Evolutionary conservation across 2,113 vertebrate genomes (phyloP), one percentile per base, ranked within the genome.

Genomic region (Crotalus helleri): DNA sequence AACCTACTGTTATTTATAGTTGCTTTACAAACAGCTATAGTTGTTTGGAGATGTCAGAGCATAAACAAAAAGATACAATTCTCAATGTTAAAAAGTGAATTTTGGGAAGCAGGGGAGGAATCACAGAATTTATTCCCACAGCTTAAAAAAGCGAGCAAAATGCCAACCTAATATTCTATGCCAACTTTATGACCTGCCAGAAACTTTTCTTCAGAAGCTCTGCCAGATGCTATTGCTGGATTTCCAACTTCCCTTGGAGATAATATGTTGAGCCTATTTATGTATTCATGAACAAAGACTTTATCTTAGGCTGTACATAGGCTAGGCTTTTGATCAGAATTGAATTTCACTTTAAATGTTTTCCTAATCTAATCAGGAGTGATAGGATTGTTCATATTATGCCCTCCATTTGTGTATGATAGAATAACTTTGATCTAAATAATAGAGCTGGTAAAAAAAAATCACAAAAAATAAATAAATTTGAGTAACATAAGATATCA

Each of bases 191-290:
- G 88, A 89, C 57, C 24, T 11, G 92, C 91, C 95, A 95, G 92
- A 4, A 90, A 9, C 69, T 90, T 7, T 91, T 69, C 95, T 64
- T 94, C 85, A 97, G 95, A 96, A 96, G 95, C 86, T 88, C 49
- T 96, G 96, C 96, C 96, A 96, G 91, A 53, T 33, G 3, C 93
- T 93, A 89, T 93, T 94, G 95, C 93, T 24, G 0, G 46, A 90
- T 91, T 93, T 96, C 13, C 54, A 85, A 90, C 89, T 94, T 96
- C n/a, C 81, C 92, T 94, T 0, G 0, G 59, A 93, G 91, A 95
- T 91, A 39, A 81, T 90, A 94, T 93, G 91, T 90, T 90, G 91
- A 46, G 33, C 24, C 13, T 21, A n/a, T 54, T 92, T 46, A 24
- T 33, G 0, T 49, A 39, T 87, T 53, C 44, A 5, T 53, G 92